Base-by-base conservation (phyloP, 2,888 invertebrate species). In the Malthinus flaveolus region DNA sequence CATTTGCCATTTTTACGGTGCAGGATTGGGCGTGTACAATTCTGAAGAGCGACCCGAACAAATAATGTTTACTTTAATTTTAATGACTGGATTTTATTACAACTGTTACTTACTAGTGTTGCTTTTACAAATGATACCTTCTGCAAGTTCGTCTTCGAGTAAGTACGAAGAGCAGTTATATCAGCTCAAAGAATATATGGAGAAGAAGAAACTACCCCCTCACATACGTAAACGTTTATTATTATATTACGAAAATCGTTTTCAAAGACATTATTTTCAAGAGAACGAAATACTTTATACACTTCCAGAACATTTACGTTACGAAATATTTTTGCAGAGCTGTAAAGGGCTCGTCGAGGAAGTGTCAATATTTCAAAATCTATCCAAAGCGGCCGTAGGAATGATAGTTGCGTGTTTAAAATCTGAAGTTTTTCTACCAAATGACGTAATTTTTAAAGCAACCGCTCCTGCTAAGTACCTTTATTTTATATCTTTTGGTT, bases 251-350 rank as follows among this genome's bases (percentile, higher is more conserved):
- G 63, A 73, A 46, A 73, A 77, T 67, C 77, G 78, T 7, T 81
- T 77, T 59, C 71, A 74, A 48, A 74, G 75, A 31, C 76, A 72
- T 55, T 81, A 77, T 57, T 81, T 81, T 61, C 75, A 73, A 32
- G 79, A 80, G 59, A 71, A 72, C 33, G 69, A 67, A 7, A 79
- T 81, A 52, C 48, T 73, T 8, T 59, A 64, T 8, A 71, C 70
- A 0, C 53, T 72, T n/a, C 67, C 73, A 71, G 78, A 79, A 8
- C 75, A 77, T 44, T 62, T 80, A 6, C 66, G 73, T 1, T 71
- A 82, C 66, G 85, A 86, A 71, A 81, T 86, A 8, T 77, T 78
- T 0, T 70, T 84, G 8, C 79, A 84, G 68, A 81, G 83, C 0
- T 83, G 84, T 66, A 80, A 80, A 64, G 78, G 79, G 35, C 73